A percentile compares a stretch with the other conserved stretches of the same genome.
Conservation (phyloP, 2,888 invertebrate genomes). For the Plutella xylostella region DNA sequence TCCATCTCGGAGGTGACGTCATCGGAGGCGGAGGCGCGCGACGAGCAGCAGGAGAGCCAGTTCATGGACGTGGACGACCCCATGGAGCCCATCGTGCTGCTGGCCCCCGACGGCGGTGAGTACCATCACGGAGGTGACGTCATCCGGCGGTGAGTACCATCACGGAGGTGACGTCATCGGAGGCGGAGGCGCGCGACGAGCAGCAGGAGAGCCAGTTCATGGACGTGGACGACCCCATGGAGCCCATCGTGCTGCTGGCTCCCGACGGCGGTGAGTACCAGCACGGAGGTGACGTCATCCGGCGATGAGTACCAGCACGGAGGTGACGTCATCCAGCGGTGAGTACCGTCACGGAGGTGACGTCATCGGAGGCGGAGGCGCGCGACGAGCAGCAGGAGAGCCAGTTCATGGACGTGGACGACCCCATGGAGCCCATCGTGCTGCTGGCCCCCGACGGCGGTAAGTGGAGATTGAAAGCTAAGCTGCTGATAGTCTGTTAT, state of each 20-base stretch:
- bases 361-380: conserved; percentile 44
- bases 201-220: conserved; percentile 64
- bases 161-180: conserved; percentile 44
- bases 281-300: too few species aligned
- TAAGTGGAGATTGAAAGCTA: conserved; percentile 16
- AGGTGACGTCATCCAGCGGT: conserved; percentile 42
- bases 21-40: conserved; percentile 45
- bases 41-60: conserved; percentile 58
- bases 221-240: conserved; percentile 70
- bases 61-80: conserved; percentile 72
- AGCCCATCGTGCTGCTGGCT: conserved; percentile 70
- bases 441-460: conserved; percentile 70
- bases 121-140: conserved; percentile 46
- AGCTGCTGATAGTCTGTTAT: too few species aligned
- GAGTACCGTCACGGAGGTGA: conserved; percentile 44
- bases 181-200: conserved; percentile 48
- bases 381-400: conserved; percentile 55
- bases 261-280: conserved; percentile 65
- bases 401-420: conserved; percentile 71
- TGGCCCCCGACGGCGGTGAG: conserved; percentile 31
- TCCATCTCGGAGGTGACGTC: conserved; percentile 45
- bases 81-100: too few species aligned
- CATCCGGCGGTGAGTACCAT: conserved; percentile 41
- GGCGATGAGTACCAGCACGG: conserved; percentile 42
- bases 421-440: conserved; percentile 70